phyloP scores from a whole-genome alignment of 2,113 vertebrate species.

The Catagonus wagneri region DNA sequence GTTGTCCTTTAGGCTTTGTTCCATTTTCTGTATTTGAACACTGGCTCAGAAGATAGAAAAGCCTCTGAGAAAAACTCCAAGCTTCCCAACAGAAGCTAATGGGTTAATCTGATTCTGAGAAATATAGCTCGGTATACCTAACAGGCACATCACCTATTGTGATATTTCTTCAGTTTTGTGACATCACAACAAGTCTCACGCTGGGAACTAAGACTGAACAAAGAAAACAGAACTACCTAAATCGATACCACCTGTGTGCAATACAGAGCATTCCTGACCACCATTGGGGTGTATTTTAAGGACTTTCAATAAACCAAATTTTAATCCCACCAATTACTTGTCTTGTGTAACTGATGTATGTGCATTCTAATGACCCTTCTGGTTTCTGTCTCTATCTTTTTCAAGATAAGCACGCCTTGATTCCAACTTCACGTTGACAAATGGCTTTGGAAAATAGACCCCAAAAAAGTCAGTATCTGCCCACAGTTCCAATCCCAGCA shows the following conservation, averaged over 20 bases:
- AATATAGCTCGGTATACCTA: background rate
- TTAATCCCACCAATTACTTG: constrained; percentile 50
- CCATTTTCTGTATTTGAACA: background rate
- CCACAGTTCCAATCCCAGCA: background rate
- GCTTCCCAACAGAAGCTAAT: background rate
- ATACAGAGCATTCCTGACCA: background rate
- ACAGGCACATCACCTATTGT: background rate
- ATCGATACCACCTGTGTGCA: constrained; percentile 23
- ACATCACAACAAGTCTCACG: background rate
- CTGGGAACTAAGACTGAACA: background rate
- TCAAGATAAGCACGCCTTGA: constrained; percentile 67
- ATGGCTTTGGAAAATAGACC: constrained; percentile 58
- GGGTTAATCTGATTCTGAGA: background rate
- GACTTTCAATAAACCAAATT: constrained; percentile 61
- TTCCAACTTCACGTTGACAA: constrained; percentile 66
- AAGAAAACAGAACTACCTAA: background rate
- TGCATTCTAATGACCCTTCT: constrained; percentile 63
- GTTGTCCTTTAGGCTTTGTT: background rate
- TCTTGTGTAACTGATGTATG: constrained; percentile 37
- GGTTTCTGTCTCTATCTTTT: constrained; percentile 66
- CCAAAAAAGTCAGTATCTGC: constrained; percentile 57
- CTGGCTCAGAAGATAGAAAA: background rate
- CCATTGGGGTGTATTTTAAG: background rate
- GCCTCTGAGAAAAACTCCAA: background rate
- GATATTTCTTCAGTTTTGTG: background rate